A percentile compares a stretch with the other conserved stretches of the same genome.
Evolutionary conservation across 2,113 vertebrate genomes (phyloP).

Genomic region (Pitta sordida): DNA sequence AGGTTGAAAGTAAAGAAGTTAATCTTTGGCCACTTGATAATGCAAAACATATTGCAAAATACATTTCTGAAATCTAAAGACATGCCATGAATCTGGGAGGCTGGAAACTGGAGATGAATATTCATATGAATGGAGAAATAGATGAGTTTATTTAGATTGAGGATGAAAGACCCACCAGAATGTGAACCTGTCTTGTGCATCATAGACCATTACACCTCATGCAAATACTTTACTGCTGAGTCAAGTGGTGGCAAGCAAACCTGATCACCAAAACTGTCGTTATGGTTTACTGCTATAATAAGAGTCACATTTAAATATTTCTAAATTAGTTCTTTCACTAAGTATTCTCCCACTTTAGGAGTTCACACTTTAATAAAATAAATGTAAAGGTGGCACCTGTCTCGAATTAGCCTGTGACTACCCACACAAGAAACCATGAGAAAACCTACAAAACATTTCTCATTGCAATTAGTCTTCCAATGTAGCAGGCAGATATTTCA

Average conservation of each 20-base stretch:
- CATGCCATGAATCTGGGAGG: background rate
- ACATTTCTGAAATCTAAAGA: background rate
- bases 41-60: fast-evolving
- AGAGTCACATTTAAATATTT: background rate
- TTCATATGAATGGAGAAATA: background rate
- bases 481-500: background rate
- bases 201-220: background rate
- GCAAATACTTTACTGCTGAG: background rate
- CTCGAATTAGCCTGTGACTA: background rate
- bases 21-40: background rate
- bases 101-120: background rate
- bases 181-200: background rate
- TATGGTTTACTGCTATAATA: background rate
- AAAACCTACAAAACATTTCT: background rate
- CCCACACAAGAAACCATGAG: background rate
- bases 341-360: background rate
- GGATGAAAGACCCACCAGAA: background rate
- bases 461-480: background rate
- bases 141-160: background rate
- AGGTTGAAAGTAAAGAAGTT: background rate
- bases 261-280: background rate
- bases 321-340: background rate
- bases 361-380: background rate
- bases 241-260: background rate
- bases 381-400: background rate